These are phyloP conservation scores for Rotaria magnacalcarata DNA, from an alignment of 2,888 invertebrate genomes.

Conservation along the genomic window DNA sequence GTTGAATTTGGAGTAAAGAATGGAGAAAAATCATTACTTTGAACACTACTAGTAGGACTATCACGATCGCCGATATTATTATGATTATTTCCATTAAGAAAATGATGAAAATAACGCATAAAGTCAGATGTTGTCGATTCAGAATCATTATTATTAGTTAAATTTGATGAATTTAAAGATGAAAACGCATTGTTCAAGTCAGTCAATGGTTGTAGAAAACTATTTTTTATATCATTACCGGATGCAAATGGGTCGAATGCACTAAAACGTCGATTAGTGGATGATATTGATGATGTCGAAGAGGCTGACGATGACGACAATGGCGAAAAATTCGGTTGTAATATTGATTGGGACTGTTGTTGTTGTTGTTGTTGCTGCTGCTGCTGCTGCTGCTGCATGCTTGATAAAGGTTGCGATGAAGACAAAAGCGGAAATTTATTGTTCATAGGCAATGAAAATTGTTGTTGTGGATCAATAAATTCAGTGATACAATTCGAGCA, in stretches of 20 bases:
- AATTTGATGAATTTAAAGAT: background rate
- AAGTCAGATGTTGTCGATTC: conserved; percentile 7
- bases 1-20: background rate
- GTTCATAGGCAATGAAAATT: background rate
- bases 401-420: background rate
- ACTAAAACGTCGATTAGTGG: conserved; percentile 35
- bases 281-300: conserved; percentile 41
- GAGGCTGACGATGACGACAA: conserved; percentile 36
- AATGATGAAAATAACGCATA: conserved; percentile 20
- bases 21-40: background rate
- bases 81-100: background rate
- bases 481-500: conserved; percentile 7
- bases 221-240: background rate
- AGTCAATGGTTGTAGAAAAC: background rate
- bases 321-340: conserved; percentile 30
- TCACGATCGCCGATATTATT: background rate
- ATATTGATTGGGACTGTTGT: background rate
- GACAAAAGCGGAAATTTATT: conserved; percentile 5
- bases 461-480: background rate
- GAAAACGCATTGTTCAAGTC: background rate
- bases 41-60: conserved; percentile 10
- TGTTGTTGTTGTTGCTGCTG: background rate
- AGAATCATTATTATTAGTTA: background rate
- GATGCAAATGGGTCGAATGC: background rate
- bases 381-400: background rate